Evolutionary conservation across 2,888 invertebrate genomes (phyloP).

Genomic region (Lasioglossum leucozonium): DNA sequence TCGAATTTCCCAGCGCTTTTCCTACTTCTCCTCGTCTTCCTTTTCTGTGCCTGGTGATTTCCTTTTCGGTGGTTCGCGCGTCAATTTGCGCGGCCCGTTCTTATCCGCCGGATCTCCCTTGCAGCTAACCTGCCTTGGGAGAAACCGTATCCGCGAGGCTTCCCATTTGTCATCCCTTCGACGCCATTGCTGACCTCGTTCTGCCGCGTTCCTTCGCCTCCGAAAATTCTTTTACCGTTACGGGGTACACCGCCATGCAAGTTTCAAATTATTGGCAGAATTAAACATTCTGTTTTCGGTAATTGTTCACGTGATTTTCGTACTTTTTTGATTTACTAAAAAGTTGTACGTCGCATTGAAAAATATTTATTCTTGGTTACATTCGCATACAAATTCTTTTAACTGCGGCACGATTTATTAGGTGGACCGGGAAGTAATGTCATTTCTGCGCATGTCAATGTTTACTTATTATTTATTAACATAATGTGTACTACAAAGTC

Average conservation of each 20-base stretch:
- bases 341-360: too few relatives aligned
- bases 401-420: too few relatives aligned
- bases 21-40: background rate
- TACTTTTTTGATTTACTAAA: too few relatives aligned
- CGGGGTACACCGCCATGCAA: background rate
- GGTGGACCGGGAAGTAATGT: too few relatives aligned
- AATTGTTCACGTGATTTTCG: background rate
- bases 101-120: constrained; percentile 13
- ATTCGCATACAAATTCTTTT: too few relatives aligned
- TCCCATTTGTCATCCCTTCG: constrained; percentile 14
- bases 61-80: background rate
- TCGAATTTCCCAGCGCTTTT: constrained; percentile 23
- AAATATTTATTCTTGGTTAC: too few relatives aligned
- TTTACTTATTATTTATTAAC: too few relatives aligned
- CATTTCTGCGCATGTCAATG: too few relatives aligned
- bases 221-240: background rate
- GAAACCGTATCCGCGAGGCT: background rate
- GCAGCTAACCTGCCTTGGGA: background rate
- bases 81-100: background rate
- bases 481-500: too few relatives aligned
- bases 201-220: background rate
- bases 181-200: constrained; percentile 7
- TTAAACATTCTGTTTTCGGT: background rate
- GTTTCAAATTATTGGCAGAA: background rate
- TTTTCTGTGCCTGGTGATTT: background rate